Evolutionary conservation across 2,888 invertebrate species (phyloP), one percentile per base, ranked within the genome.

Genomic region (Dichetophora obliterata): DNA sequence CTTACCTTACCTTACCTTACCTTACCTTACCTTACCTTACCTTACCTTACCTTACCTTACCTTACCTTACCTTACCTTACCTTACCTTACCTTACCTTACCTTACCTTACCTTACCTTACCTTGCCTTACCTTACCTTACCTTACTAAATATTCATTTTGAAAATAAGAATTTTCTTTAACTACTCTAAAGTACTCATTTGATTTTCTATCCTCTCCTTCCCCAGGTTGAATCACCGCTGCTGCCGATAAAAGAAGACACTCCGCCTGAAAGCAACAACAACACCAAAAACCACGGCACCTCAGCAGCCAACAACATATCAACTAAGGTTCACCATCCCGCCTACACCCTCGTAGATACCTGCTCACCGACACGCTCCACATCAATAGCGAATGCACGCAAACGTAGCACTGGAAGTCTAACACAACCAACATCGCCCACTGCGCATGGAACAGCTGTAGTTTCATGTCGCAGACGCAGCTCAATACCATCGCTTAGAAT

Each of bases 161-260:
- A n/a, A n/a, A n/a, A 8, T 37, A 37, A 37, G 37, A 22, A 19
- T 5, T 19, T 57, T 9, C 22, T 22, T 16, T 6, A 37, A 37
- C 22, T 57, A 2, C 19, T 16, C 57, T 57, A 6, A 19, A 52
- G 5, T 52, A 5, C 31, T 31, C 31, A 52, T 52, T 57, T 24
- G 4, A 24, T 14, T 27, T 19, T 31, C 24, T 5, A 31, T 43
- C 16, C 37, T 37, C 14, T 50, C 48, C n/a, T 43, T 19, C 19
- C 3, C 22, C 43, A 88, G 88, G 88, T 86, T 77, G 88, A 88
- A 83, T 87, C 88, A 70, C 88, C 88, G 66, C 80, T 88, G 75
- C 83, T 88, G 74, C 86, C 85, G 72, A 78, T 81, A 59, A 85
- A 84, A 78, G 86, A 85, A 75, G 79, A 82, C 73, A 61, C 24